Conservation (phyloP, 1,140 invertebrate genomes). For the Vanessa tameamea region DNA sequence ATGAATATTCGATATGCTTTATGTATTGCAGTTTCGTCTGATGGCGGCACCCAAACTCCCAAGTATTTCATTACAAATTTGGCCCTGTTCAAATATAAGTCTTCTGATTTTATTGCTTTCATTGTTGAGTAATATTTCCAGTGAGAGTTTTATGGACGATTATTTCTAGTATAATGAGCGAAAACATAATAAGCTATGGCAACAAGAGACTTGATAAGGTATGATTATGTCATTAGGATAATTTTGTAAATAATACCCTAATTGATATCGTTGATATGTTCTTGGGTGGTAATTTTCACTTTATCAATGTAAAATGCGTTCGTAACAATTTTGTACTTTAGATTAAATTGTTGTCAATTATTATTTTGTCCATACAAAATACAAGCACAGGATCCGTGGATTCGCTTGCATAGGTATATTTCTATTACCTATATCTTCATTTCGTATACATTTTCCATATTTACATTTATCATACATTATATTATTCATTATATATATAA, state of each 20-base stretch:
- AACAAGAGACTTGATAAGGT: slow-evolving; percentile 19
- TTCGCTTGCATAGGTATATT: too few species aligned
- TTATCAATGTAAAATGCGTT: too few species aligned
- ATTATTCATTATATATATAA: too few species aligned
- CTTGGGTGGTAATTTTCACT: background rate
- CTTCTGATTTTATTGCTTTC: slow-evolving; percentile 43
- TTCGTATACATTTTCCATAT: too few species aligned
- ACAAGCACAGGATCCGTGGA: background rate
- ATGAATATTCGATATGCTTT: slow-evolving; percentile 63
- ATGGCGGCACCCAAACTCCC: slow-evolving; percentile 64
- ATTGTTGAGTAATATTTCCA: slow-evolving; percentile 23
- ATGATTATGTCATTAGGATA: slow-evolving; percentile 36
- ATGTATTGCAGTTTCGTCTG: slow-evolving; percentile 41
- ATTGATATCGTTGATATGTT: slow-evolving; percentile 34
- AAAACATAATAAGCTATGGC: background rate
- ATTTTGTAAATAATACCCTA: slow-evolving; percentile 43
- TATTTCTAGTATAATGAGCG: background rate
- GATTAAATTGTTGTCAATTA: too few species aligned
- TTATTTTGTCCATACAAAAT: background rate
- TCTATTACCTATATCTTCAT: too few species aligned
- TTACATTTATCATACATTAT: too few species aligned
- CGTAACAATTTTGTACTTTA: too few species aligned
- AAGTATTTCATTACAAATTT: slow-evolving; percentile 68
- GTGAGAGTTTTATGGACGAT: background rate
- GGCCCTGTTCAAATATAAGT: slow-evolving; percentile 64